phyloP scores from a whole-genome alignment of 2,888 invertebrate species.

The Crocallis elinguaria region DNA sequence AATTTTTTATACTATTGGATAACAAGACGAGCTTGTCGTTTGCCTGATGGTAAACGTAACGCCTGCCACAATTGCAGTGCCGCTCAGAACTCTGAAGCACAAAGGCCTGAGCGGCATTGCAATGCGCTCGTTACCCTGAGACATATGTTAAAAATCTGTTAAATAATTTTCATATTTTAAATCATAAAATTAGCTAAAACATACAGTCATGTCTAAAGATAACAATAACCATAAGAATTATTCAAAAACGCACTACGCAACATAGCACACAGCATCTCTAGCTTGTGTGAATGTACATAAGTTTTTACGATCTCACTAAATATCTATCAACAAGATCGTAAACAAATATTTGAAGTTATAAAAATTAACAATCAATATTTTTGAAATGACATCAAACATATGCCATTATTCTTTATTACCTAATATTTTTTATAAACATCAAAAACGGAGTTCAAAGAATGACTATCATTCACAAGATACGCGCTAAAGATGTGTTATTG shows the following conservation, averaged over 20 bases:
- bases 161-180: no score
- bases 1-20: no score
- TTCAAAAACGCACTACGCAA: background rate
- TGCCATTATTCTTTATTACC: conserved; percentile 37
- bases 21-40: no score
- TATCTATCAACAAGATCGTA: conserved; percentile 36
- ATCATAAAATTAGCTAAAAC: no score
- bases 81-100: no score
- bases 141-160: no score
- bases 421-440: conserved; percentile 37
- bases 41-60: no score
- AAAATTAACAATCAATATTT: conserved; percentile 39
- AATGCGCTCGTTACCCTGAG: no score
- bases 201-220: no score
- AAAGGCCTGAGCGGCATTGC: no score
- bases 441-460: conserved; percentile 39
- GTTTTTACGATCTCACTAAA: conserved; percentile 28
- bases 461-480: conserved; percentile 36
- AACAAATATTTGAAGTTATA: conserved; percentile 33
- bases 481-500: conserved; percentile 45
- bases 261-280: conserved; percentile 1
- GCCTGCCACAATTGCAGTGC: no score
- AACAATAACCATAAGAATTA: background rate
- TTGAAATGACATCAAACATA: conserved; percentile 35
- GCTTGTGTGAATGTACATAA: conserved; percentile 13